These are phyloP conservation scores for Urosaurus nigricauda DNA, from an alignment of 2,797 vertebrate species.

Conservation along the genomic window DNA sequence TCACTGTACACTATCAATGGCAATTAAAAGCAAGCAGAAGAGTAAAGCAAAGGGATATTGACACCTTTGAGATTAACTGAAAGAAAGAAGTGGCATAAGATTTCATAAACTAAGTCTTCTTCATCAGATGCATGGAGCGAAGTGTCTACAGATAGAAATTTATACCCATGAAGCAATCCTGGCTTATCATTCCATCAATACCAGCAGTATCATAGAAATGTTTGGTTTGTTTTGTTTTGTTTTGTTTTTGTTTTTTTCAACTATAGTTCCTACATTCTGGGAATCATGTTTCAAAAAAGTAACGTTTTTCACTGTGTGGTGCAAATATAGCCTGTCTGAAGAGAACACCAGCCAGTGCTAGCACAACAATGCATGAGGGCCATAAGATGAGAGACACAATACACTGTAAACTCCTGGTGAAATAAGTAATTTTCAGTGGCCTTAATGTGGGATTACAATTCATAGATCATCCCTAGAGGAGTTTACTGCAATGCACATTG, in stretches of 20 bases:
- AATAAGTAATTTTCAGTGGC: background rate
- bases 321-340: background rate
- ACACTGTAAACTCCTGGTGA: background rate
- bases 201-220: no score
- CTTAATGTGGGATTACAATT: background rate
- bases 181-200: background rate
- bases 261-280: no score
- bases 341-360: background rate
- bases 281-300: no score
- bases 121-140: no score
- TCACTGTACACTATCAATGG: background rate
- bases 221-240: no score
- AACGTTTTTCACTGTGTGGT: no score
- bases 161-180: background rate
- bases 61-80: no score
- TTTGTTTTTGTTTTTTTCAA: no score
- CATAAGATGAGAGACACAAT: background rate
- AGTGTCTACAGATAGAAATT: no score
- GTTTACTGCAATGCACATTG: background rate
- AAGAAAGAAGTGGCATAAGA: no score
- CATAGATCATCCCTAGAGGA: background rate
- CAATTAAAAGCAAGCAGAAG: slow-evolving; percentile 1
- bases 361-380: background rate
- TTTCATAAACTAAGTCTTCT: no score
- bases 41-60: no score